phyloP scores from a whole-genome alignment of 2,113 vertebrate species.

The Megalops atlanticus region DNA sequence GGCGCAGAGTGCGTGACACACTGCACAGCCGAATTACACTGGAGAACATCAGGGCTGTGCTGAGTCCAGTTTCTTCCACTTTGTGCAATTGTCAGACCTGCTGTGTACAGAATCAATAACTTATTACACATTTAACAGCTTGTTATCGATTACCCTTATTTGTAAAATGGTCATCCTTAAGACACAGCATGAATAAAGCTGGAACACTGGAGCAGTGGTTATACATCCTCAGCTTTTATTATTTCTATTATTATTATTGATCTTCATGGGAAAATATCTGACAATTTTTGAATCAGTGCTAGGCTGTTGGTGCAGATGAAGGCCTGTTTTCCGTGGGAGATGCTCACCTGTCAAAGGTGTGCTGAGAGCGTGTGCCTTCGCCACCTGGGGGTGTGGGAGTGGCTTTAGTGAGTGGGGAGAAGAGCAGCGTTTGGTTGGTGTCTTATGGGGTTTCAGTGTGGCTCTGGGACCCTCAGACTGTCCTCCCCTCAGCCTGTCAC shows the following conservation, averaged over 20 bases:
- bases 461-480: no score
- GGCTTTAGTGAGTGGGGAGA: neutral
- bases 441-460: no score
- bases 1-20: no score
- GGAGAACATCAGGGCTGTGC: neutral
- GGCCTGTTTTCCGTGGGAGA: neutral
- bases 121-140: slow-evolving; percentile 9
- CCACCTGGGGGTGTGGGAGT: neutral
- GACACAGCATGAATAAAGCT: neutral
- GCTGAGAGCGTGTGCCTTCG: no score
- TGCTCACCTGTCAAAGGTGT: no score
- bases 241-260: no score
- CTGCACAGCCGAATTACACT: neutral
- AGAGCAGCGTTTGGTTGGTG: neutral
- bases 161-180: slow-evolving; percentile 6
- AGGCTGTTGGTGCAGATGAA: neutral
- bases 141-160: slow-evolving; percentile 6
- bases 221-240: neutral
- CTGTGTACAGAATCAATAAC: neutral
- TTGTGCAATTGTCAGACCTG: neutral
- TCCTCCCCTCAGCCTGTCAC: no score
- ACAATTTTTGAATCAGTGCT: no score
- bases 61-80: neutral
- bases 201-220: neutral
- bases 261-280: no score